Evolutionary conservation across 2,113 vertebrate species (phyloP).

Genomic region (Bostrychus sinensis): DNA sequence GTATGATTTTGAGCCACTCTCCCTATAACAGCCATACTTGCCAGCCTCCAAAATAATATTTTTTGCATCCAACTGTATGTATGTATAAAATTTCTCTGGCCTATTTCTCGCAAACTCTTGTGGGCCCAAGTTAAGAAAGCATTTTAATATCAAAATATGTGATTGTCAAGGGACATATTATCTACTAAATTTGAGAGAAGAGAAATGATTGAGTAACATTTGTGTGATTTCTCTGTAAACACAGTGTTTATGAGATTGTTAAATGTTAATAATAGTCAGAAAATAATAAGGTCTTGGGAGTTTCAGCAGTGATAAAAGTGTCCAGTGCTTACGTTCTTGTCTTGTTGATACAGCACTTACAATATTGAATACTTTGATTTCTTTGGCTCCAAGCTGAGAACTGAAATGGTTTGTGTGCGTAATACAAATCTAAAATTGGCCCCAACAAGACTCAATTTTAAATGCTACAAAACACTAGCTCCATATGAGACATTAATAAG

Average conservation of each 20-base stretch:
- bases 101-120: not conserved
- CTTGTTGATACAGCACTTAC: constrained; percentile 1
- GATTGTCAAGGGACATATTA: constrained; percentile 7
- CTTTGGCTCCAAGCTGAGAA: not conserved
- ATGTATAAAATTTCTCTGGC: not conserved
- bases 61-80: too few species aligned
- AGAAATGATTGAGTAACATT: constrained; percentile 6
- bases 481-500: too few species aligned
- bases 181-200: not conserved
- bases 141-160: constrained; percentile 2
- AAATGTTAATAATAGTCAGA: constrained; percentile 9
- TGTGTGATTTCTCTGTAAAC: constrained; percentile 4
- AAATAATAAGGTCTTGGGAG: not conserved
- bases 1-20: too few species aligned
- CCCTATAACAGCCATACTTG: too few species aligned
- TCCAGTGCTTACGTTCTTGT: not conserved
- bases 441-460: not conserved
- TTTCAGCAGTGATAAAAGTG: constrained; percentile 7
- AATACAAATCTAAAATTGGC: not conserved
- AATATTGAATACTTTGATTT: constrained; percentile 6
- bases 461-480: not conserved
- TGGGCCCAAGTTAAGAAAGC: not conserved
- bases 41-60: too few species aligned
- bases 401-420: not conserved
- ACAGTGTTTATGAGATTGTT: constrained; percentile 4